Base-by-base conservation (phyloP, 2,888 invertebrate species). In the Cataglyphis rosenhaueri region DNA sequence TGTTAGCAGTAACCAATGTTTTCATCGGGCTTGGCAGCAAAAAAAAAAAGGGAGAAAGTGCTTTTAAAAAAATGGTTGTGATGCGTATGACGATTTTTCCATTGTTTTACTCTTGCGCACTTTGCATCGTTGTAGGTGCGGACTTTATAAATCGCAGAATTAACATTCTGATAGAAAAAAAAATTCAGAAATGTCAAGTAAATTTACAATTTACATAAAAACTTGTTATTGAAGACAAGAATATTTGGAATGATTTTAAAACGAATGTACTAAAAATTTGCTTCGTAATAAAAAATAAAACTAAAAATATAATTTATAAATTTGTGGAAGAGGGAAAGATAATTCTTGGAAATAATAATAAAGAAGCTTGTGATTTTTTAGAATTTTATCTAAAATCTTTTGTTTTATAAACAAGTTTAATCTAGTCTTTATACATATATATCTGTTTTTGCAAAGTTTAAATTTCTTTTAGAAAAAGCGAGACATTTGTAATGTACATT, bases 1-100 rank as follows among this genome's bases (percentile, higher is more conserved):
- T 61, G 12, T n/a, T n/a, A 32, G n/a, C 21, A 18, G 12, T n/a
- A 55, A 74, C 59, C 73, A 32, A 48, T 62, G 64, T 75, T 59
- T 41, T 52, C 18, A 18, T 21, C 18, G 0, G 62, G 61, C 4
- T 21, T 2, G 25, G 15, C 44, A 21, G 8, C 4, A 10, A 64
- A 52, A 48, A 15, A 35, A 15, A 29, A 52, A 48, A 35, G 25
- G 18, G 48, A 44, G 10, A 32, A 4, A 32, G 18, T 6, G 21
- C 21, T 44, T 61, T 44, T 21, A 25, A 64, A 64, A 64, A 75
- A 64, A 64, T 38, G 18, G 35, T 2, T 12, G 62, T 32, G 35
- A 64, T 18, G 52, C 3, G 32, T 29, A 35, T 10, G n/a, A 61
- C 32, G 25, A 35, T 52, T 75, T 75, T 52, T 73, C 15, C n/a